Evolutionary conservation across 2,888 invertebrate species (phyloP).

Genomic region (Habrosyne pyritoides): DNA sequence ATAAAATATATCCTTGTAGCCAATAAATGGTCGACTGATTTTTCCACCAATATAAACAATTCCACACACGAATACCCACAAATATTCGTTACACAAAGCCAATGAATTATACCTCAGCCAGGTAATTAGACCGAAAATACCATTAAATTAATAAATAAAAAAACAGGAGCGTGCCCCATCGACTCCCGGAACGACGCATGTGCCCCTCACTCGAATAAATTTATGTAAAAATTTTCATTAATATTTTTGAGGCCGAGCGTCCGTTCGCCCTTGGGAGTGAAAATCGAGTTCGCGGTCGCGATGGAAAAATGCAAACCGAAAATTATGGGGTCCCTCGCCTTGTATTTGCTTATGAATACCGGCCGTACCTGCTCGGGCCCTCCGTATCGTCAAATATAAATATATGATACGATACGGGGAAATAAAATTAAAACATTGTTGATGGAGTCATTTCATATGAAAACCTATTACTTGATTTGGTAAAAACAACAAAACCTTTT

Average conservation of each 20-base stretch:
- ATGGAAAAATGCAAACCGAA: slow-evolving; percentile 84
- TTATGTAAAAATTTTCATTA: slow-evolving; percentile 84
- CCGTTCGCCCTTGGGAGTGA: slow-evolving; percentile 80
- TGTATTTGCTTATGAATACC: slow-evolving; percentile 83
- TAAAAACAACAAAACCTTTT: slow-evolving; percentile 36
- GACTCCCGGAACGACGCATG: slow-evolving; percentile 66
- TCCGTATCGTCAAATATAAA: slow-evolving; percentile 64
- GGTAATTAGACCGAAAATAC: slow-evolving; percentile 83
- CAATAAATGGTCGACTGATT: slow-evolving; percentile 13
- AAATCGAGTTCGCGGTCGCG: slow-evolving; percentile 82
- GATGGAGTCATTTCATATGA: slow-evolving; percentile 48
- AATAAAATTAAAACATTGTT: slow-evolving; percentile 70
- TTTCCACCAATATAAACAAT: slow-evolving; percentile 38
- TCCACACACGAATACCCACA: slow-evolving; percentile 61
- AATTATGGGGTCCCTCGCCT: slow-evolving; percentile 81
- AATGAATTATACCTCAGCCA: slow-evolving; percentile 81
- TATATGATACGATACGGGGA: slow-evolving; percentile 66
- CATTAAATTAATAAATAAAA: slow-evolving; percentile 84
- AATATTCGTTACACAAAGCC: slow-evolving; percentile 68
- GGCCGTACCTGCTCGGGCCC: slow-evolving; percentile 61
- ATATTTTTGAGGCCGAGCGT: slow-evolving; percentile 82
- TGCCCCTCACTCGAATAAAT: slow-evolving; percentile 82
- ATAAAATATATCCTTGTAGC: slow-evolving; percentile 1
- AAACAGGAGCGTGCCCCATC: slow-evolving; percentile 77
- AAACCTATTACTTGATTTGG: slow-evolving; percentile 37